Conservation (phyloP, 2,888 invertebrate species). For the Hecatera dysodea region DNA sequence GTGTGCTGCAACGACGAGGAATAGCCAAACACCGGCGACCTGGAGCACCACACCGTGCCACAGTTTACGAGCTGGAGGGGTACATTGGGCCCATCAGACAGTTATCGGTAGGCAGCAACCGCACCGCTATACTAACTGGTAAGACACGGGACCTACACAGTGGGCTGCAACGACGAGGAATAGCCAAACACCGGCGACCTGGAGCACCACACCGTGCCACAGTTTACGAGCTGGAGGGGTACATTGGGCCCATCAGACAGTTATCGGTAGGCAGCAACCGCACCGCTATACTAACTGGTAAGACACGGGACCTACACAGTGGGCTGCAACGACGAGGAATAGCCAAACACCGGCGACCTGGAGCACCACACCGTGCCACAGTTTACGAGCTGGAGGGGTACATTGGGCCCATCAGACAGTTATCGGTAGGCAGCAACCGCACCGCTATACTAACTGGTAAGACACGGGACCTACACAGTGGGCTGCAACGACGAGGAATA, state of each 20-base stretch:
- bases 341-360: too few species aligned
- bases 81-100: conserved; percentile 83
- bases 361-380: conserved; percentile 89
- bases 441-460: conserved; percentile 91
- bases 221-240: conserved; percentile 82
- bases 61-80: conserved; percentile 83
- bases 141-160: conserved; percentile 90
- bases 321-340: conserved; percentile 92
- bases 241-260: conserved; percentile 83
- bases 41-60: conserved; percentile 88
- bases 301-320: conserved; percentile 91
- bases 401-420: conserved; percentile 83
- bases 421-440: conserved; percentile 93
- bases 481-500: conserved; percentile 93
- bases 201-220: conserved; percentile 88
- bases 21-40: too few species aligned
- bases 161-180: conserved; percentile 93
- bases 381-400: conserved; percentile 81
- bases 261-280: conserved; percentile 93
- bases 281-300: conserved; percentile 91
- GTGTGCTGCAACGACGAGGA: conserved; percentile 93
- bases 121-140: conserved; percentile 92
- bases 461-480: conserved; percentile 91
- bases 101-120: conserved; percentile 93
- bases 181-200: too few species aligned